Evolutionary conservation across 1,140 invertebrate genomes (phyloP).

Genomic region (Acromyrmex heyeri): DNA sequence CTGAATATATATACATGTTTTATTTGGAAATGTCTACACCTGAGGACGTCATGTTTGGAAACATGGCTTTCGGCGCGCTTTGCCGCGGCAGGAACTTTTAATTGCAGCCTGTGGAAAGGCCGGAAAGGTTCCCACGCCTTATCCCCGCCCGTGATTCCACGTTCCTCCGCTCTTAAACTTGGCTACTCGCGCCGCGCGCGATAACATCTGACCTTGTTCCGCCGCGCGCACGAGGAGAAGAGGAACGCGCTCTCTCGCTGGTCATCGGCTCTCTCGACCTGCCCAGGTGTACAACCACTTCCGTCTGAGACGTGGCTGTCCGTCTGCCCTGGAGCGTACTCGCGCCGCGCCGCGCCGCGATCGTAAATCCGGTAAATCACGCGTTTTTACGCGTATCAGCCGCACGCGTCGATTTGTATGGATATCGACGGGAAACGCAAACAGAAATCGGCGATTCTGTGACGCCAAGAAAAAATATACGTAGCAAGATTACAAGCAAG

Average conservation of each 20-base stretch:
- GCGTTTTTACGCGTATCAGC: constrained; percentile 2
- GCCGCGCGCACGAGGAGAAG: constrained; percentile 57
- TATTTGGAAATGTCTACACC: not conserved
- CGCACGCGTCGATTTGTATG: constrained; percentile 23
- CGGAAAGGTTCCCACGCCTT: constrained; percentile 81
- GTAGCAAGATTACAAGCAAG: not conserved
- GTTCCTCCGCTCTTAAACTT: constrained; percentile 58
- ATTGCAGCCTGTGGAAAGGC: constrained; percentile 72
- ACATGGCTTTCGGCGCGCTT: constrained; percentile 20
- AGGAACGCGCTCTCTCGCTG: constrained; percentile 21
- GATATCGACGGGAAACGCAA: not conserved
- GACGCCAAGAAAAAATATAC: not conserved
- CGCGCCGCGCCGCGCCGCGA: constrained; percentile 30
- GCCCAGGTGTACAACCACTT: constrained; percentile 70
- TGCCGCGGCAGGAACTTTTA: constrained; percentile 66
- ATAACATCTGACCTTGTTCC: constrained; percentile 82
- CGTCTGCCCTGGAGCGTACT: constrained; percentile 16
- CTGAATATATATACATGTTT: not conserved
- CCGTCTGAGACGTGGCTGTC: constrained; percentile 22
- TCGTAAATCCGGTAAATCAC: constrained; percentile 41
- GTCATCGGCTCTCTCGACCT: constrained; percentile 53
- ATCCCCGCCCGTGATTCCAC: constrained; percentile 68
- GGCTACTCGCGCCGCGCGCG: constrained; percentile 70
- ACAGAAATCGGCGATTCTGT: not conserved
- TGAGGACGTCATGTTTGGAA: not conserved